Conservation (phyloP, 1,140 invertebrate species). For the Nephotettix cincticeps region DNA sequence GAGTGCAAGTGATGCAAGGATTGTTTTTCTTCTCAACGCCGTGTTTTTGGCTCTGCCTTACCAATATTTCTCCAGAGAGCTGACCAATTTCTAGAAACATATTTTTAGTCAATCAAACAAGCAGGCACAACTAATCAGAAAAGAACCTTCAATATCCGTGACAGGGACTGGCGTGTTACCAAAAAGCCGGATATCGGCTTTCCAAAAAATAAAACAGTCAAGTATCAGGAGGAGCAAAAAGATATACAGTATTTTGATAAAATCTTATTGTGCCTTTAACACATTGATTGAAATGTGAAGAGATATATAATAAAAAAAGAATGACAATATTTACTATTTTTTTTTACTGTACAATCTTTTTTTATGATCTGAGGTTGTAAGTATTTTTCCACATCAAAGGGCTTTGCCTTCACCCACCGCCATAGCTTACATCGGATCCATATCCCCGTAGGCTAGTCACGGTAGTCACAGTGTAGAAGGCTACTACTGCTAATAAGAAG, state of each 20-base stretch:
- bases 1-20: no score
- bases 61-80: constrained; percentile 11
- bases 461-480: no score
- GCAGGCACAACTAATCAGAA: neutral
- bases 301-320: no score
- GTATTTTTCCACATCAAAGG: no score
- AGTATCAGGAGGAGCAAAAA: neutral
- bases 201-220: neutral
- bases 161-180: neutral
- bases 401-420: no score
- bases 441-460: no score
- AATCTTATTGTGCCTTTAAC: neutral
- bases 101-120: neutral
- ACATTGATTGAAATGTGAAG: no score
- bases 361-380: no score
- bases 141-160: neutral
- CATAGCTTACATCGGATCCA: no score
- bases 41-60: neutral
- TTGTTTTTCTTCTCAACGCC: neutral
- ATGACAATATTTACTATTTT: no score
- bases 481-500: no score
- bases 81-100: neutral
- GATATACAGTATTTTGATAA: neutral
- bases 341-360: no score
- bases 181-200: neutral